Conservation (phyloP, 1,140 invertebrate species). For the Dinothrombium tinctorium region DNA sequence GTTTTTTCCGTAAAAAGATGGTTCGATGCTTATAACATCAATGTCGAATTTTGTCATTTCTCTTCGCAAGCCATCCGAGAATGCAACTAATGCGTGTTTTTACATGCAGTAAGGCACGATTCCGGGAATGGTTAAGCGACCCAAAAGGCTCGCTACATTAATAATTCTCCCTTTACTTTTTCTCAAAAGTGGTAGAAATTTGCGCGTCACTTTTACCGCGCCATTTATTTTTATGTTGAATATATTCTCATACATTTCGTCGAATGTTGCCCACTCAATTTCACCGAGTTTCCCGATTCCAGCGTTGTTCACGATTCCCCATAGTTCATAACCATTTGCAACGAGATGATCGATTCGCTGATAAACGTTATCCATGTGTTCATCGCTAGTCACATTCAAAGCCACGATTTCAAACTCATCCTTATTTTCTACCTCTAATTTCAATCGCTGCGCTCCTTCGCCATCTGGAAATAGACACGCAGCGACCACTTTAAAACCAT, state of each 20-base stretch:
- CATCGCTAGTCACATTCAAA: too few relatives aligned
- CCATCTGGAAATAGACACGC: too few relatives aligned
- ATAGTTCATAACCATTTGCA: constrained; percentile 32
- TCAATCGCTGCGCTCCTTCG: too few relatives aligned
- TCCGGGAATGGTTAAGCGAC: constrained; percentile 13
- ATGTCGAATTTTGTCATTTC: constrained; percentile 24
- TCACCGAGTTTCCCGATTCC: constrained; percentile 27
- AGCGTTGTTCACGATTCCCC: constrained; percentile 69
- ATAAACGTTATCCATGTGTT: too few relatives aligned
- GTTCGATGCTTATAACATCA: constrained; percentile 25
- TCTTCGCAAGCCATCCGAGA: constrained; percentile 26
- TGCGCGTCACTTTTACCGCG: constrained; percentile 24
- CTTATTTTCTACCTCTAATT: too few relatives aligned
- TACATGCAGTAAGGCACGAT: constrained; percentile 28
- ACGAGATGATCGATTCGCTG: too few relatives aligned
- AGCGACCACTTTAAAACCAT: too few relatives aligned
- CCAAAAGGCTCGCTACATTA: constrained; percentile 27
- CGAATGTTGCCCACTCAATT: constrained; percentile 22
- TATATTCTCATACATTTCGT: constrained; percentile 21
- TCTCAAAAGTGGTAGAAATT: constrained; percentile 50
- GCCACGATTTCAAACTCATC: too few relatives aligned
- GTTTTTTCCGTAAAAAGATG: constrained; percentile 22
- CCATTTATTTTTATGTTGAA: constrained; percentile 41
- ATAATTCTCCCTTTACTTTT: constrained; percentile 27
- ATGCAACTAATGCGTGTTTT: constrained; percentile 27